Evolutionary conservation across 2,113 vertebrate species (phyloP).

Genomic region (Sigmodon hispidus): DNA sequence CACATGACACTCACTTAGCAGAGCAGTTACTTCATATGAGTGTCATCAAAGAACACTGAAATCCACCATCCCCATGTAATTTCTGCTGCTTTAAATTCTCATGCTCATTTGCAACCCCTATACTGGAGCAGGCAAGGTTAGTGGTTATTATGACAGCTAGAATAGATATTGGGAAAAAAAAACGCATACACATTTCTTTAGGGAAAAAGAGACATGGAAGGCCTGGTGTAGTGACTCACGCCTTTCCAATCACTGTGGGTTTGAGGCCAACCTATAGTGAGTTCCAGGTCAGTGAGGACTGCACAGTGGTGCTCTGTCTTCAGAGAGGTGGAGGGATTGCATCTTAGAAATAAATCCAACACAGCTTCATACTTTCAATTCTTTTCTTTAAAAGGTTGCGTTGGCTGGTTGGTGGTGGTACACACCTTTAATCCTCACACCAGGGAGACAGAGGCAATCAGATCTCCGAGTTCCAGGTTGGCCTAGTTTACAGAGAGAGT

Average conservation of each 20-base stretch:
- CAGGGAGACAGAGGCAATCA: not conserved
- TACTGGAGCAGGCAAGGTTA: slow-evolving; percentile 85
- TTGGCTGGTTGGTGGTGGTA: not conserved
- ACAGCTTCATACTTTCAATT: slow-evolving; percentile 88
- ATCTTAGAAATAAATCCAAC: slow-evolving; percentile 94
- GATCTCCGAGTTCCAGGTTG: not conserved
- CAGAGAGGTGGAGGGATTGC: not conserved
- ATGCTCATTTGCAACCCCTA: slow-evolving; percentile 89
- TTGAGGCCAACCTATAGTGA: not conserved
- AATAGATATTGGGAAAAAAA: not conserved
- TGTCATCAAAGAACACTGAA: not conserved
- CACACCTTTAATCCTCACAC: not conserved
- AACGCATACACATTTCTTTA: not conserved
- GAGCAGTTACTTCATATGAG: not conserved
- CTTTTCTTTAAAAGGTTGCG: not conserved
- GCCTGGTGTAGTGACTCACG: not conserved
- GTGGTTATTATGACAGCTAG: not conserved
- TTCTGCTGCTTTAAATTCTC: slow-evolving; percentile 83
- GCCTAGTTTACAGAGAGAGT: not conserved
- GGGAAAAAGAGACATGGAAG: not conserved
- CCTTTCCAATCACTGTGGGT: not conserved
- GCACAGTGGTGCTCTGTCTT: not conserved
- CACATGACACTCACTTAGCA: not conserved
- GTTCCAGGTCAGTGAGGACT: not conserved
- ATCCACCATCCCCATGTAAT: not conserved